phyloP scores from a whole-genome alignment of 2,797 vertebrate genomes.

The Myotis vivesi region DNA sequence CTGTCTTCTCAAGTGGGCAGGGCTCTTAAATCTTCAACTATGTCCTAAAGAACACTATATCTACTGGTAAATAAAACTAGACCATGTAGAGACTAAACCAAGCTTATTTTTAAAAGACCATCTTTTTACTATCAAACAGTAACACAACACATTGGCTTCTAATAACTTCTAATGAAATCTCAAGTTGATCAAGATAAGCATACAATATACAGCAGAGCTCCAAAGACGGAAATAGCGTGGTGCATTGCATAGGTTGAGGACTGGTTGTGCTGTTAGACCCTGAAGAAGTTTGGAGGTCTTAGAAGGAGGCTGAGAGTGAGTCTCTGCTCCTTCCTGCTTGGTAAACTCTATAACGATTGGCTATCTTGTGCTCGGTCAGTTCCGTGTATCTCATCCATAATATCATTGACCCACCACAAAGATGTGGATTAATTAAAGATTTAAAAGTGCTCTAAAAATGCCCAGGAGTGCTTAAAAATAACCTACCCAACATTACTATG shows the following conservation, averaged over 20 bases:
- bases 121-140: neutral
- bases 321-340: neutral
- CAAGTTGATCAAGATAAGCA: neutral
- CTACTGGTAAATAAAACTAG: constrained; percentile 2
- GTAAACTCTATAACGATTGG: neutral
- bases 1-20: neutral
- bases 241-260: neutral
- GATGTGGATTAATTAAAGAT: constrained; percentile 66
- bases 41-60: neutral
- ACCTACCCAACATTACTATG: constrained; percentile 15
- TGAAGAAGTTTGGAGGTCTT: neutral
- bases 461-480: constrained; percentile 62
- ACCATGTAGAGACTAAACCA: neutral
- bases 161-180: neutral
- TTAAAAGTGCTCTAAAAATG: constrained; percentile 68
- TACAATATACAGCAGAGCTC: neutral
- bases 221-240: neutral
- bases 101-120: neutral
- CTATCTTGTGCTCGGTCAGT: neutral
- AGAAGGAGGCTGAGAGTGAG: neutral
- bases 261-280: neutral
- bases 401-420: constrained; percentile 68
- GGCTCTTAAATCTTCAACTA: neutral
- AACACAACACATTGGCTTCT: neutral
- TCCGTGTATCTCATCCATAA: constrained; percentile 35